Percentiles rank a stretch among this genome's conserved stretches.
phyloP scores from a whole-genome alignment of 2,797 vertebrate genomes.

The Denticeps clupeoides region DNA sequence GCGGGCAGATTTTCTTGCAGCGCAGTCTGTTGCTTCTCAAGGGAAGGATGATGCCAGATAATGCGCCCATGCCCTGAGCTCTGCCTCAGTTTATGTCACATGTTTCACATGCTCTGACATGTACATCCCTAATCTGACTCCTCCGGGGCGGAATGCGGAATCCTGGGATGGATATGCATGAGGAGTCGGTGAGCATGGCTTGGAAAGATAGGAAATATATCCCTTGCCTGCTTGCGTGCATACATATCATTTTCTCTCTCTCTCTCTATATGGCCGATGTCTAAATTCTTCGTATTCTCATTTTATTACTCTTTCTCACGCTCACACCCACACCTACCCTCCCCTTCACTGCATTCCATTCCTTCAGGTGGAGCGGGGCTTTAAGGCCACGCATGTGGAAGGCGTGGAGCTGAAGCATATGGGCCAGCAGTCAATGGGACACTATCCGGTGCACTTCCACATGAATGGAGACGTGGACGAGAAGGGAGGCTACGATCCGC shows the following conservation, averaged over 20 bases:
- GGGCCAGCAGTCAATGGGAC: conserved; percentile 93
- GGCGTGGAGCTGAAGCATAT: conserved; percentile 83
- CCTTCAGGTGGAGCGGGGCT: conserved; percentile 72
- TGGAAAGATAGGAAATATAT: neutral
- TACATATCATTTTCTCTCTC: neutral
- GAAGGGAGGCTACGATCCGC: conserved; percentile 75
- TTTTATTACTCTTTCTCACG: neutral
- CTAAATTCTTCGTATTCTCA: neutral
- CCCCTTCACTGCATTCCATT: neutral
- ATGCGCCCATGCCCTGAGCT: conserved; percentile 6
- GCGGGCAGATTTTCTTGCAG: too few relatives aligned
- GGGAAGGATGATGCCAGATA: conserved; percentile 25
- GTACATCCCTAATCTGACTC: neutral
- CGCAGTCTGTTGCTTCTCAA: too few relatives aligned
- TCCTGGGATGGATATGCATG: conserved; percentile 1
- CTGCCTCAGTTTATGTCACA: conserved; percentile 12
- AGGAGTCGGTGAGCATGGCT: neutral
- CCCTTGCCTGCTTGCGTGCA: neutral
- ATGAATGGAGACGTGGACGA: conserved; percentile 86
- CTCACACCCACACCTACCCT: neutral
- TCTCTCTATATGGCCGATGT: neutral
- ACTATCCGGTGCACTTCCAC: conserved; percentile 93
- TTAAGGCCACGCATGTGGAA: conserved; percentile 74
- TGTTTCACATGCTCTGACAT: conserved; percentile 21
- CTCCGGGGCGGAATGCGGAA: neutral